Base-by-base conservation (phyloP, 2,797 vertebrate genomes). In the Xyrichtys novacula region DNA sequence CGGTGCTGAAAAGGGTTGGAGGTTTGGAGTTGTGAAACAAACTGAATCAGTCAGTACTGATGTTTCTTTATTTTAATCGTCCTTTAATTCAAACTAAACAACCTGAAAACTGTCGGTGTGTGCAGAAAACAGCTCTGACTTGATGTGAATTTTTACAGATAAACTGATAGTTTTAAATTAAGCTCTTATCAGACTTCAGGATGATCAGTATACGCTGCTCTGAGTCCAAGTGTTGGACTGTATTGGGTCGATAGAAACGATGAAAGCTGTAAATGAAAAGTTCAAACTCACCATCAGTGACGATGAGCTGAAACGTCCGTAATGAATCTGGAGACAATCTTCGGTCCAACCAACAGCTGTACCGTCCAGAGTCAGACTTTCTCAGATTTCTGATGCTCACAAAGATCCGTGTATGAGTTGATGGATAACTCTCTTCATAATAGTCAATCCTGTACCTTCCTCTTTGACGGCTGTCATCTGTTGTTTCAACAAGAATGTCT, bases 371-470 rank as follows among this genome's bases (percentile, higher is more conserved):
- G 47, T 81, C 84, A 15, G 75, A 62, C 59, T 40, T 34, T 0
- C 0, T 69, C 71, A 86, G 56, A 0, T 66, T 16, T 31, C 16
- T 71, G 82, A 88, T 80, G 67, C 15, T 80, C 76, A 83, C 82
- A 49, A 20, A 0, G 9, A 83, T 0, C 28, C 12, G 0, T 25
- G 1, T 0, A 3, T 9, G 2, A 20, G 1, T 4, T 28, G 6
- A 5, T 0, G 12, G 9, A 17, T 9, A 40, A 17, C 8, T 23
- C 47, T 1, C 8, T 2, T 0, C 29, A 74, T 25, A 0, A 75
- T 5, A 42, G 19, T 2, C 0, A 10, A 83, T 71, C 42, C 48
- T 66, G 64, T 82, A 86, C 68, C 84, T 62, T 23, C 22, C 82
- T 0, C 8, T 23, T 7, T 39, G 3, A 57, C 1, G n/a, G 19